Evolutionary conservation across 2,113 vertebrate species (phyloP).

Genomic region (Aegithalos caudatus): DNA sequence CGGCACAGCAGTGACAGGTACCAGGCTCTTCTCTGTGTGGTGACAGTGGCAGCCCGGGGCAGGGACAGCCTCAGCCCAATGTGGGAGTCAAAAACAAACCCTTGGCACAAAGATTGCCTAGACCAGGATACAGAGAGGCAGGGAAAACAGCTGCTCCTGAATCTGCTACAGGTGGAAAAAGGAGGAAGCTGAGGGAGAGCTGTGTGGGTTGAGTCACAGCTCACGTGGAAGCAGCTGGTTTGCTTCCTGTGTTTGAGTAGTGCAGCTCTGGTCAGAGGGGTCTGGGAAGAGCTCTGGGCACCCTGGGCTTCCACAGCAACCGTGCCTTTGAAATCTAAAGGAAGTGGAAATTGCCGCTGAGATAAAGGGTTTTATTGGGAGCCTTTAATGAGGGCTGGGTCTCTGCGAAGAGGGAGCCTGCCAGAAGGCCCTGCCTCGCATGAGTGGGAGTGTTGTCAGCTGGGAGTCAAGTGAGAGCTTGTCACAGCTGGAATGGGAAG

Average conservation of each 20-base stretch:
- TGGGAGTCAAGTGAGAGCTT: constrained; percentile 23
- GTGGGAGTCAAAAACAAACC: background rate
- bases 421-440: background rate
- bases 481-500: background rate
- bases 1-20: background rate
- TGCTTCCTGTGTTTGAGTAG: background rate
- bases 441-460: background rate
- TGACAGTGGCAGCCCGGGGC: background rate
- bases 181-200: background rate
- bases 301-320: background rate
- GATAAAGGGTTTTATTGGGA: background rate
- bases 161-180: background rate
- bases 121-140: background rate
- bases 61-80: background rate
- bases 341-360: background rate
- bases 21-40: background rate
- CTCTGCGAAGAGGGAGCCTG: background rate
- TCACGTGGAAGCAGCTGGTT: background rate
- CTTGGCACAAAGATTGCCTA: background rate
- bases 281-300: background rate
- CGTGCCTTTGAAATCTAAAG: background rate
- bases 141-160: background rate
- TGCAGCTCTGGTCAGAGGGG: background rate
- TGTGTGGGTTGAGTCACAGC: background rate
- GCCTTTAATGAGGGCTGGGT: background rate